Percentiles rank a stretch among this genome's conserved stretches.
phyloP scores from a whole-genome alignment of 2,113 vertebrate genomes.

The Raphicerus campestris region DNA sequence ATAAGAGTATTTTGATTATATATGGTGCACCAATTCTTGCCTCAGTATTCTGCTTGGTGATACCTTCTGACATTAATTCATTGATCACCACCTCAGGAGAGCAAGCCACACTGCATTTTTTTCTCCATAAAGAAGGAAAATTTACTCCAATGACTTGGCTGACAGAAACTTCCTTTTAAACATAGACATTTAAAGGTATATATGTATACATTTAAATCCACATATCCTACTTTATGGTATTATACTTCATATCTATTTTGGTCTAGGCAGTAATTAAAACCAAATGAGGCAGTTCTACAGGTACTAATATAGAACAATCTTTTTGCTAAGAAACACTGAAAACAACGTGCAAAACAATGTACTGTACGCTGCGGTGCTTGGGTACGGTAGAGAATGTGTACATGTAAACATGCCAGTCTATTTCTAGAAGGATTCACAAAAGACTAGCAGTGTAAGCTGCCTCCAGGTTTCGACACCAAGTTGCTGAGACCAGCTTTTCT shows the following conservation, averaged over 20 bases:
- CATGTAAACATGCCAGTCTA: not conserved
- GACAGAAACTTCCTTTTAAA: conserved; percentile 6
- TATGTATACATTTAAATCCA: not conserved
- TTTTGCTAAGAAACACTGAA: conserved; percentile 4
- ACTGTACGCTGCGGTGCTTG: not conserved
- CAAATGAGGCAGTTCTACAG: not conserved
- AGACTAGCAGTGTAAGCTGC: not conserved
- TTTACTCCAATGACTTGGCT: not conserved
- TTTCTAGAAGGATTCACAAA: not conserved
- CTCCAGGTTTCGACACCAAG: not conserved
- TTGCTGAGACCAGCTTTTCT: not conserved
- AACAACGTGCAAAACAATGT: not conserved
- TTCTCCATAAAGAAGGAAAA: not conserved
- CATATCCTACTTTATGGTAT: not conserved
- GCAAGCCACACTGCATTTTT: not conserved
- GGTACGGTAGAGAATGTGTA: not conserved
- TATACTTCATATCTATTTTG: not conserved
- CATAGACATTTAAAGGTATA: not conserved
- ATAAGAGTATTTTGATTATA: not conserved
- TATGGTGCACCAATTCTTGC: not conserved
- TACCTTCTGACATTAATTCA: not conserved
- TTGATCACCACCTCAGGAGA: not conserved
- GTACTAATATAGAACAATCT: not conserved
- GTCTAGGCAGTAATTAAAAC: not conserved
- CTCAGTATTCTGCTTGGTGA: not conserved